These are phyloP conservation scores for Parnassius mnemosyne DNA, from an alignment of 2,888 invertebrate species.

Conservation along the genomic window DNA sequence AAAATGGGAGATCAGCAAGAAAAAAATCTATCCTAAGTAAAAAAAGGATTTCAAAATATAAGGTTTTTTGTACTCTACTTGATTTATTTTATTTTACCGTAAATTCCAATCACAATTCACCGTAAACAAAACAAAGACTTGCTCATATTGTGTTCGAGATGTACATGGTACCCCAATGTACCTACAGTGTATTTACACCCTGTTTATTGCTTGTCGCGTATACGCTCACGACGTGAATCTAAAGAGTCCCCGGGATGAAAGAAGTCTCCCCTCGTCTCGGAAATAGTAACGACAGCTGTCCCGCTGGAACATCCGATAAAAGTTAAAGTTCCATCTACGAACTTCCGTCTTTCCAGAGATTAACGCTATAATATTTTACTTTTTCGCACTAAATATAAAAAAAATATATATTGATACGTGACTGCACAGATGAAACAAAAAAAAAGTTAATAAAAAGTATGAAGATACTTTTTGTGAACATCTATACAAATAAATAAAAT, in stretches of 20 bases:
- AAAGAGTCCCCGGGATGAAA: constrained; percentile 41
- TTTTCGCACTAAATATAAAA: background rate
- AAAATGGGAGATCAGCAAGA: too few species aligned
- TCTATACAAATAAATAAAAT: too few species aligned
- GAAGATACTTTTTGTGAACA: too few species aligned
- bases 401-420: too few species aligned
- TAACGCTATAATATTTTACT: constrained; percentile 1
- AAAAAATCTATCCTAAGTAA: too few species aligned
- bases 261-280: constrained; percentile 59
- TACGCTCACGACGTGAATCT: constrained; percentile 32
- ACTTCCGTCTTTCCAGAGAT: constrained; percentile 44
- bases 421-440: too few species aligned
- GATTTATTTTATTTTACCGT: too few species aligned
- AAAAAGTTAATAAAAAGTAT: too few species aligned
- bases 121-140: background rate
- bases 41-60: too few species aligned
- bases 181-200: background rate
- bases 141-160: background rate
- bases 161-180: background rate
- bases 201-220: constrained; percentile 33
- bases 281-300: constrained; percentile 75
- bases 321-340: constrained; percentile 49
- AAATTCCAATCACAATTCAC: constrained; percentile 12
- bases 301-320: constrained; percentile 58
- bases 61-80: too few species aligned